A percentile compares a stretch with the other conserved stretches of the same genome.
Conservation (phyloP, 2,113 vertebrate genomes). For the Microtus pennsylvanicus region DNA sequence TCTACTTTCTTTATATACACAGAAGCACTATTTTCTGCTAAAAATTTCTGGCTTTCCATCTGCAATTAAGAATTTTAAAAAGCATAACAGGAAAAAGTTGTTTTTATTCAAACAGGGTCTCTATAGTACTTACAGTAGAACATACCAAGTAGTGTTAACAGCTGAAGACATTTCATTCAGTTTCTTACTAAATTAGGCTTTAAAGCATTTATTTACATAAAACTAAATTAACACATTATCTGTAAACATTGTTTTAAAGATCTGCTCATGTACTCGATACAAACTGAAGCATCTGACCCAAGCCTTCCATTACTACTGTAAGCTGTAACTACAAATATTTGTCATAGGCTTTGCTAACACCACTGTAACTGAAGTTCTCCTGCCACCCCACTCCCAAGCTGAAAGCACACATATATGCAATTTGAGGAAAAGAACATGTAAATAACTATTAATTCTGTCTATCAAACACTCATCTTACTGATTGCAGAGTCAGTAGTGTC, state of each 20-base stretch:
- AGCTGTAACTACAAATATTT: not conserved
- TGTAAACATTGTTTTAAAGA: constrained; percentile 12
- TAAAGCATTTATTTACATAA: constrained; percentile 28
- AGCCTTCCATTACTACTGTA: not conserved
- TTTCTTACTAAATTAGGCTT: constrained; percentile 41
- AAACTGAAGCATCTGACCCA: not conserved
- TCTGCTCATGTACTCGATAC: not conserved
- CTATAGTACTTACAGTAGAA: constrained; percentile 16
- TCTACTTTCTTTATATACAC: constrained; percentile 99
- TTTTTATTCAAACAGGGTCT: constrained; percentile 45
- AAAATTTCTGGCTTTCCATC: constrained; percentile 99
- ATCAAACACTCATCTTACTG: constrained; percentile 8
- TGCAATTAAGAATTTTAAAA: constrained; percentile 81
- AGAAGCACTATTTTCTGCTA: constrained; percentile 99
- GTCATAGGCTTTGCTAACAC: not conserved
- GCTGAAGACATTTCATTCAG: constrained; percentile 16
- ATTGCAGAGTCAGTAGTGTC: not conserved
- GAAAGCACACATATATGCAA: not conserved
- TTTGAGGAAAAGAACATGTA: not conserved
- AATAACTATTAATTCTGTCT: not conserved
- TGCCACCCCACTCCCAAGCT: not conserved
- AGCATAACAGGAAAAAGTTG: constrained; percentile 39
- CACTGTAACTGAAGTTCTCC: not conserved
- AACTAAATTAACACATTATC: constrained; percentile 4
- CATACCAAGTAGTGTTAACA: not conserved